Evolutionary conservation across 2,888 invertebrate genomes (phyloP).

Genomic region (Diaperis boleti): DNA sequence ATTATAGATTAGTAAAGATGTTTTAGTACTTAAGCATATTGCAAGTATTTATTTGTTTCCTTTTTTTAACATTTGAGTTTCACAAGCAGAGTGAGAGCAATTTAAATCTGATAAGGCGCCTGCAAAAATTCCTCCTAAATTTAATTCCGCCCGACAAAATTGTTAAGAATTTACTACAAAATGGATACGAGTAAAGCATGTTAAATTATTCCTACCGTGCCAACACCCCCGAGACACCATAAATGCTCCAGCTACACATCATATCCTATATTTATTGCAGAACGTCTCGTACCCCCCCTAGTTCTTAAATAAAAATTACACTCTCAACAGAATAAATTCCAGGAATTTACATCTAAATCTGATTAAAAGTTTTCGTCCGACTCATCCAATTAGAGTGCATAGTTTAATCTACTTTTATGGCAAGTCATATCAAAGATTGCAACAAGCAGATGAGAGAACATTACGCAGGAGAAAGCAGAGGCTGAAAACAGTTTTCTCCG

Average conservation of each 20-base stretch:
- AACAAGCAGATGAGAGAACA: background rate
- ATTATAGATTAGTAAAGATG: background rate
- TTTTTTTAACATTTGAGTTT: too few relatives aligned
- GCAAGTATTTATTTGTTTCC: too few relatives aligned
- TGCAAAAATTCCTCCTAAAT: background rate
- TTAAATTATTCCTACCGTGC: conserved; percentile 23
- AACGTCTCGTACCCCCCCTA: background rate
- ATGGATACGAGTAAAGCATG: conserved; percentile 1
- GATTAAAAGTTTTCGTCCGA: conserved; percentile 19
- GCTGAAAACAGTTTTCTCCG: background rate
- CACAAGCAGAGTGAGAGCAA: background rate
- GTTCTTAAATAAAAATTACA: conserved; percentile 18
- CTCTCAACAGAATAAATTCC: background rate
- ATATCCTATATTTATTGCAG: conserved; percentile 15
- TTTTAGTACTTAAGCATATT: background rate
- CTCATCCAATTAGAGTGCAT: conserved; percentile 27
- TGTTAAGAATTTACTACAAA: conserved; percentile 15
- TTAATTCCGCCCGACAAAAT: background rate
- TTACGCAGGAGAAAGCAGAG: background rate
- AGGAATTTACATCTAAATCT: conserved; percentile 24
- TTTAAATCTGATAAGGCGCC: background rate
- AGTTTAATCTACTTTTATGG: conserved; percentile 28
- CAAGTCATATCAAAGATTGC: conserved; percentile 1
- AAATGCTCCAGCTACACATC: conserved; percentile 11
- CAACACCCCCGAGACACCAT: background rate